Percentiles rank a stretch among this genome's conserved stretches.
Conservation (phyloP, 2,888 invertebrate species). For the Hoplodrina blanda region DNA sequence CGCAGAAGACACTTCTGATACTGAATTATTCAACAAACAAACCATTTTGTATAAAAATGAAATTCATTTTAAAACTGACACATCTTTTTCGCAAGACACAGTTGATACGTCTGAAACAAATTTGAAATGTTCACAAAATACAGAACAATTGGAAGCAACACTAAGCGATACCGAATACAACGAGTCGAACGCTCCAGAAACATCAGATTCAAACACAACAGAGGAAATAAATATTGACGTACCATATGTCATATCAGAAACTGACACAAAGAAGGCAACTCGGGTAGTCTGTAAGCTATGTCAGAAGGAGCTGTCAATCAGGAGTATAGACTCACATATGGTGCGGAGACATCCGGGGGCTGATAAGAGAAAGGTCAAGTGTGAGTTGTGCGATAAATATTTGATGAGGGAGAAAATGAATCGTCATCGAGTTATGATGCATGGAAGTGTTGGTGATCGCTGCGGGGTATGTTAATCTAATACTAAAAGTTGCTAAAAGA, state of each 20-base stretch:
- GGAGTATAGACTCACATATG: slow-evolving; percentile 76
- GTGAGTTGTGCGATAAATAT: slow-evolving; percentile 75
- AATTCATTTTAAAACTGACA: not conserved
- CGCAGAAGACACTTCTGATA: not conserved
- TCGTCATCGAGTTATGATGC: slow-evolving; percentile 68
- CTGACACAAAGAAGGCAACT: slow-evolving; percentile 22
- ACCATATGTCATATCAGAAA: slow-evolving; percentile 46
- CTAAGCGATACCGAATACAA: not conserved
- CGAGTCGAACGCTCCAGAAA: not conserved
- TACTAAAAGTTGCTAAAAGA: not conserved
- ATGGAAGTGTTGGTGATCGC: slow-evolving; percentile 55
- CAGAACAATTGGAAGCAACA: not conserved
- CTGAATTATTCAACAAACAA: not conserved
- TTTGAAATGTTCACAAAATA: not conserved
- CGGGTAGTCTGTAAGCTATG: slow-evolving; percentile 75
- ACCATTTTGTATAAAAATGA: not conserved
- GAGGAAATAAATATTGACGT: slow-evolving; percentile 9
- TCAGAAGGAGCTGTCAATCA: slow-evolving; percentile 71
- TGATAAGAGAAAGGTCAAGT: slow-evolving; percentile 73
- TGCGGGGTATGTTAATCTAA: slow-evolving; percentile 71
- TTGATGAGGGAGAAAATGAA: slow-evolving; percentile 68
- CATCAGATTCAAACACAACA: not conserved
- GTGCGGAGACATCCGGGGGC: slow-evolving; percentile 71
- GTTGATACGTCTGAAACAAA: not conserved
- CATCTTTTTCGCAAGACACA: fast-evolving